These are phyloP conservation scores for Xanthia icteritia DNA, from an alignment of 2,888 invertebrate species.

Conservation along the genomic window DNA sequence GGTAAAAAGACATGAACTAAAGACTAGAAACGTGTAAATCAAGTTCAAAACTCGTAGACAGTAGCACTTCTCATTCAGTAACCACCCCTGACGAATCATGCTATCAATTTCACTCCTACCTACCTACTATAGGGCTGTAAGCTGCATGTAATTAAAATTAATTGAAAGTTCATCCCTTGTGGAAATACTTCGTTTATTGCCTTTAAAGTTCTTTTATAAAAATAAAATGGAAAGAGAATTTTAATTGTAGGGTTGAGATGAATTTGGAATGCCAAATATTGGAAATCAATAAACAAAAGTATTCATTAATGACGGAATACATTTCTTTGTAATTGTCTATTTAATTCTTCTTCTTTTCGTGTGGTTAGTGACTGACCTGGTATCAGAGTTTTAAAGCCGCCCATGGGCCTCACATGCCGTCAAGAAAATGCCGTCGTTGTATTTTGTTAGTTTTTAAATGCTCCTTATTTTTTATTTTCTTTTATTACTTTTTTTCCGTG, in stretches of 20 bases:
- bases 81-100: constrained; percentile 21
- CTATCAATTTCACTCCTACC: constrained; percentile 32
- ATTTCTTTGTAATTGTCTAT: no score
- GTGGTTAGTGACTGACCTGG: no score
- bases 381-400: no score
- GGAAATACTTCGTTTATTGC: constrained; percentile 25
- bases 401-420: no score
- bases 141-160: constrained; percentile 45
- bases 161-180: constrained; percentile 34
- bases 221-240: background rate
- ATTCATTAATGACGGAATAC: background rate
- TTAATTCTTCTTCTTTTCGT: no score
- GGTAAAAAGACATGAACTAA: background rate
- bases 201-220: background rate
- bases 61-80: background rate
- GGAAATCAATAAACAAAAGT: background rate
- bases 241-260: no score
- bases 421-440: no score
- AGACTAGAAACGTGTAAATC: constrained; percentile 1
- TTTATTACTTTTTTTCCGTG: no score
- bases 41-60: background rate
- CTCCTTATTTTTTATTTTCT: no score
- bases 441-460: no score
- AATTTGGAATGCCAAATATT: background rate
- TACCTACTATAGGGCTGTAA: constrained; percentile 30